These are phyloP conservation scores for Fulmarus glacialis DNA, from an alignment of 2,113 vertebrate genomes.

Conservation along the genomic window DNA sequence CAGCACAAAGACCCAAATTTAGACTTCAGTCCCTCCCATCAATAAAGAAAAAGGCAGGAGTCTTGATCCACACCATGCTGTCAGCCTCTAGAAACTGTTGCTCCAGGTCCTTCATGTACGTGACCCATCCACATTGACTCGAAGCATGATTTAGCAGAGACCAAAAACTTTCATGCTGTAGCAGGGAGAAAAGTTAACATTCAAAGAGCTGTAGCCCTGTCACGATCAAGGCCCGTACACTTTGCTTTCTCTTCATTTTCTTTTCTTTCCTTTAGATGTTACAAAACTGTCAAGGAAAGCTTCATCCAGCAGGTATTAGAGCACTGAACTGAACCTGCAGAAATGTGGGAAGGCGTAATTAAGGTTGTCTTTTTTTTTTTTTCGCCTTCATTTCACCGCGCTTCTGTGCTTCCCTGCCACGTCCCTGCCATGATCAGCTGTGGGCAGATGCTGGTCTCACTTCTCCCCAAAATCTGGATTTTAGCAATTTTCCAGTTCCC, in stretches of 20 bases:
- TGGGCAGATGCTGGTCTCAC: not conserved
- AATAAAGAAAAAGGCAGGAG: not conserved
- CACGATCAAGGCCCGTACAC: not conserved
- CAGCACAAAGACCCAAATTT: not conserved
- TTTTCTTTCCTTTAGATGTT: not conserved
- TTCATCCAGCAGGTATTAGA: not conserved
- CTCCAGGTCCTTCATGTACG: not conserved
- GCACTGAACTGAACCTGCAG: not conserved
- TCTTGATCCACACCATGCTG: not conserved
- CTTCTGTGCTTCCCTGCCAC: not conserved
- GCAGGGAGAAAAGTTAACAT: not conserved
- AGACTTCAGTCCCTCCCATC: not conserved
- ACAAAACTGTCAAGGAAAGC: not conserved
- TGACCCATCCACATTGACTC: not conserved
- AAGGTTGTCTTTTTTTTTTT: not conserved
- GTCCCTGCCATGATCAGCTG: not conserved
- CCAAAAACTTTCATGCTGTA: not conserved
- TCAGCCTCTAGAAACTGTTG: not conserved
- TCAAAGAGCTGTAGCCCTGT: not conserved
- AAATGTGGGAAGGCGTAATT: not conserved
- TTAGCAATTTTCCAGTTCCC: not conserved
- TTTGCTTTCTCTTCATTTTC: not conserved
- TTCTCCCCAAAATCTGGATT: not conserved
- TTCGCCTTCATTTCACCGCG: not conserved
- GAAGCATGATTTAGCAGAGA: not conserved